These are phyloP conservation scores for Thalassarche chlororhynchos DNA, from an alignment of 2,113 vertebrate genomes.

Conservation along the genomic window DNA sequence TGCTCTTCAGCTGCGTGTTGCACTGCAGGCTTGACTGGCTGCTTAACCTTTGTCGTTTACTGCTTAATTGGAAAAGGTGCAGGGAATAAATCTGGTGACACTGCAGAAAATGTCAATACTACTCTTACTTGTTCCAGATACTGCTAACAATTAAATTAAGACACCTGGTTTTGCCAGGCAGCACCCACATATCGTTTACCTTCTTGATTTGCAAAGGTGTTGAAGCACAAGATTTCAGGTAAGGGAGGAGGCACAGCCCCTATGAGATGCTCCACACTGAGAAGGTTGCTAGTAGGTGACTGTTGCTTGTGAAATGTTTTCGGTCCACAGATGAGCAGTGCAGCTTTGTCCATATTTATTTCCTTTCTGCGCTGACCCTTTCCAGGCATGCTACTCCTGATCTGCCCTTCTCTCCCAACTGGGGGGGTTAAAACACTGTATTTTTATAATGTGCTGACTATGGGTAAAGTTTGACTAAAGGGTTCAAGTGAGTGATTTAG, in stretches of 20 bases:
- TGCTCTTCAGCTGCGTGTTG: background rate
- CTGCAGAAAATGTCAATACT: background rate
- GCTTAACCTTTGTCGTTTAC: background rate
- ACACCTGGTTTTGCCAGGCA: background rate
- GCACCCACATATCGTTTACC: background rate
- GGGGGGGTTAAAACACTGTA: background rate
- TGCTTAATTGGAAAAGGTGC: background rate
- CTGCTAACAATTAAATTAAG: background rate
- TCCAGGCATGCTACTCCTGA: background rate
- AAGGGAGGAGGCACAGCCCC: background rate
- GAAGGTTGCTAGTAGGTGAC: background rate
- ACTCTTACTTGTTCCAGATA: background rate
- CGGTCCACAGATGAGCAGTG: background rate
- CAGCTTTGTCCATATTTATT: background rate
- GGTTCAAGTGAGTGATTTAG: background rate
- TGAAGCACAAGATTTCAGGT: background rate
- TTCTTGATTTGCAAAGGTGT: background rate
- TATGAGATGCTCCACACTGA: fast-evolving
- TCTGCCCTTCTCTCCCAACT: background rate
- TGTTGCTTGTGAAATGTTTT: background rate
- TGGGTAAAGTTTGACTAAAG: background rate
- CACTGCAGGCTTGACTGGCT: background rate
- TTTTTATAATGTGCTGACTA: background rate
- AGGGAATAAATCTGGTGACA: background rate
- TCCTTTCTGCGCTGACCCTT: background rate